Percentiles rank a stretch among this genome's conserved stretches.
phyloP scores from a whole-genome alignment of 2,113 vertebrate species.

The Dromaius novaehollandiae region DNA sequence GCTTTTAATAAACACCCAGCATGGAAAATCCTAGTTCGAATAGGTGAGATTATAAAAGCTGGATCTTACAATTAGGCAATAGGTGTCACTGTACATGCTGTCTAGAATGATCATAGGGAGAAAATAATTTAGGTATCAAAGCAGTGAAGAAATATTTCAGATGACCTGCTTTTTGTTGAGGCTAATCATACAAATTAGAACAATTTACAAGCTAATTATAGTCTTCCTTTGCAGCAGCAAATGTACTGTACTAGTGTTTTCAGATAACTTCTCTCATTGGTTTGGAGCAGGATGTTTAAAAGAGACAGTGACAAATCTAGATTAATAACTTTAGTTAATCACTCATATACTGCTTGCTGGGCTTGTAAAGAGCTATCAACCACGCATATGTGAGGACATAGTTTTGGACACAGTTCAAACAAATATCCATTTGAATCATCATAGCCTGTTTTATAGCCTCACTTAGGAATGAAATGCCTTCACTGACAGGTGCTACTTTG shows the following conservation, averaged over 20 bases:
- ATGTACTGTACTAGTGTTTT: not conserved
- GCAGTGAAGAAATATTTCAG: slow-evolving; percentile 33
- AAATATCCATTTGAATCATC: not conserved
- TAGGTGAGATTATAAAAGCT: not conserved
- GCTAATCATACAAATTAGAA: slow-evolving; percentile 48
- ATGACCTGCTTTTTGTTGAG: slow-evolving; percentile 31
- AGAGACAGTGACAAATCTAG: not conserved
- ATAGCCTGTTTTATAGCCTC: not conserved
- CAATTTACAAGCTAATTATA: not conserved
- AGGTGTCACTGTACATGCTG: not conserved
- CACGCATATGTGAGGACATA: fast-evolving
- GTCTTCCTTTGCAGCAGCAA: not conserved
- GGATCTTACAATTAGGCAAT: not conserved
- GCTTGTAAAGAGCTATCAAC: not conserved
- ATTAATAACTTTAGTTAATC: not conserved
- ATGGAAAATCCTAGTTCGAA: slow-evolving; percentile 3
- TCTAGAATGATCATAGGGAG: slow-evolving; percentile 4
- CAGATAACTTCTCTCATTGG: not conserved
- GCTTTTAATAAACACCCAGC: not conserved
- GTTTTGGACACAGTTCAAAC: not conserved
- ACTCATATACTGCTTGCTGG: not conserved
- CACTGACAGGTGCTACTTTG: not conserved
- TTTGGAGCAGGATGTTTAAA: not conserved
- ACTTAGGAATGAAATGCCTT: not conserved
- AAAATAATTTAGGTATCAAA: slow-evolving; percentile 50